Evolutionary conservation across 2,113 vertebrate genomes (phyloP).

Genomic region (Miniopterus natalensis): DNA sequence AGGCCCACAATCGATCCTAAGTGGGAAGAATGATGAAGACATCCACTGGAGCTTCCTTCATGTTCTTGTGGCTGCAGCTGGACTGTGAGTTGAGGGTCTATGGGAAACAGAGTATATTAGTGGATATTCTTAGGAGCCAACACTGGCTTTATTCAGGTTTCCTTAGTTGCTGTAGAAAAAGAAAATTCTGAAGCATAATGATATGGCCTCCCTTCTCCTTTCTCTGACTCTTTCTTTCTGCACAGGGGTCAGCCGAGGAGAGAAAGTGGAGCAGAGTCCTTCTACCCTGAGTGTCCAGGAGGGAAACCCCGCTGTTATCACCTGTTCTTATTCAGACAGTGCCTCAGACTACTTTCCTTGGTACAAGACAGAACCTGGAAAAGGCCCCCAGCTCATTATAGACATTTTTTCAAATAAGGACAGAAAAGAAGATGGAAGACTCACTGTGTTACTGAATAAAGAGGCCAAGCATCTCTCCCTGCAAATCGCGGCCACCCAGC

Average conservation of each 20-base stretch:
- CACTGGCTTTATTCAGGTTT: neutral
- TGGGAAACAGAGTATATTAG: neutral
- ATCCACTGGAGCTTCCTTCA: neutral
- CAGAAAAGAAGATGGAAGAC: fast-evolving
- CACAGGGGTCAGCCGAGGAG: neutral
- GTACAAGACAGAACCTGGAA: conserved; percentile 67
- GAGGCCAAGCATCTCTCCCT: neutral
- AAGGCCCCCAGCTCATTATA: neutral
- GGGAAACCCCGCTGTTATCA: neutral
- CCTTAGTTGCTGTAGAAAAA: neutral
- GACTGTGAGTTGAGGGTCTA: conserved; percentile 51
- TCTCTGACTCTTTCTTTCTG: neutral
- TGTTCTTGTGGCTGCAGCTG: conserved; percentile 5
- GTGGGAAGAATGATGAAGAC: neutral
- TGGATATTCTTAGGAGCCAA: neutral
- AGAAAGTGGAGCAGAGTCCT: neutral
- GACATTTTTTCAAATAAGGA: neutral
- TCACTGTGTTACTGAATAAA: neutral
- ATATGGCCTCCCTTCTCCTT: neutral
- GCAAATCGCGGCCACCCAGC: neutral
- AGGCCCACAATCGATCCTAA: neutral
- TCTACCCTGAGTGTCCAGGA: neutral
- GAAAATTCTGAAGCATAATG: neutral
- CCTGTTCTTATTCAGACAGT: conserved; percentile 20
- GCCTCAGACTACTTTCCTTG: neutral